A percentile compares a stretch with the other conserved stretches of the same genome.
These are phyloP conservation scores for Merops nubicus DNA, from an alignment of 2,113 vertebrate species.

Conservation along the genomic window DNA sequence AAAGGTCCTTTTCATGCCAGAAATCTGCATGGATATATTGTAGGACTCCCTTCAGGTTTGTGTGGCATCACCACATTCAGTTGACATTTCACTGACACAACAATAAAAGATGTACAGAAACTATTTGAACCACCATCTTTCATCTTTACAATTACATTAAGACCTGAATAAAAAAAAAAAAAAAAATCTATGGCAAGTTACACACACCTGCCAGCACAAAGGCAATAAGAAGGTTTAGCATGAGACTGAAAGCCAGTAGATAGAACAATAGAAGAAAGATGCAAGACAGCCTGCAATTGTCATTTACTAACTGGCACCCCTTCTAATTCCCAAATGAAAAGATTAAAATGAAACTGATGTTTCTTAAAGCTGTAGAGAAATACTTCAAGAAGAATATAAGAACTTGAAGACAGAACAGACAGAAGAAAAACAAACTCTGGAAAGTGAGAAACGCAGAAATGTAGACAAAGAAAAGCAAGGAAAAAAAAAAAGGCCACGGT, in stretches of 20 bases:
- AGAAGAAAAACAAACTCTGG: neutral
- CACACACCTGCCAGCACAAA: neutral
- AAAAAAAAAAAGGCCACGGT: neutral
- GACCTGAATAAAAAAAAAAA: neutral
- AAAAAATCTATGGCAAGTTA: neutral
- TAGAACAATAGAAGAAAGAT: neutral
- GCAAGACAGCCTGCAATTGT: neutral
- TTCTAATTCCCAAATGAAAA: neutral
- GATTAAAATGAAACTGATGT: neutral
- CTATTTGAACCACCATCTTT: neutral
- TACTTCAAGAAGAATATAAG: neutral
- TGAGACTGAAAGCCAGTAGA: neutral
- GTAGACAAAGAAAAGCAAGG: neutral
- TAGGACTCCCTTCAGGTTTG: neutral
- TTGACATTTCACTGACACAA: neutral
- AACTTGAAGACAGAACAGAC: neutral
- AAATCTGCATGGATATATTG: neutral
- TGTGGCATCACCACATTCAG: neutral
- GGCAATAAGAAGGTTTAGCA: neutral
- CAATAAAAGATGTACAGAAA: neutral
- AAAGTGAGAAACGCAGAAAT: neutral
- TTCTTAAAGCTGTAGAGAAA: neutral
- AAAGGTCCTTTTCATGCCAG: neutral
- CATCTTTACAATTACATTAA: neutral
- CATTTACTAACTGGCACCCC: neutral